A percentile compares a stretch with the other conserved stretches of the same genome.
Conservation (phyloP, 2,888 invertebrate genomes). For the Ormyrus nitidulus region DNA sequence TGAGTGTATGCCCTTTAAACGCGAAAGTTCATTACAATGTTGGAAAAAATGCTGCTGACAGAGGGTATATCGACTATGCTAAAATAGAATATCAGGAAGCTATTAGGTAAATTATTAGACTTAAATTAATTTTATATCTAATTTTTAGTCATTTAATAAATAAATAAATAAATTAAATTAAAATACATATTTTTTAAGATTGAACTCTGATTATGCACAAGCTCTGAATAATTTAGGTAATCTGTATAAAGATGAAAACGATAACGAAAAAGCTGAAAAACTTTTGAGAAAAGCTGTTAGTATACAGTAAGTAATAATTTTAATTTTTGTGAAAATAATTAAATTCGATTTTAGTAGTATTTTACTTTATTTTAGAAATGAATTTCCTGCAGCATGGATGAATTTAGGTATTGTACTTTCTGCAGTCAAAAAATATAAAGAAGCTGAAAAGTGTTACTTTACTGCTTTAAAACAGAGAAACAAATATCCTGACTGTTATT, state of each 20-base stretch:
- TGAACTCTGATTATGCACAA: conserved; percentile 90
- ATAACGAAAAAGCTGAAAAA: conserved; percentile 83
- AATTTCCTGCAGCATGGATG: conserved; percentile 99
- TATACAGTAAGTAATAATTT: conserved; percentile 79
- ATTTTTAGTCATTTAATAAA: conserved; percentile 18
- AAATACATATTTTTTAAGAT: conserved; percentile 72
- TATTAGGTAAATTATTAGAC: conserved; percentile 78
- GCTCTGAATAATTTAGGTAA: conserved; percentile 96
- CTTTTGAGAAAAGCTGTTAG: conserved; percentile 85
- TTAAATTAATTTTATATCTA: background rate
- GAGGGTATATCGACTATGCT: conserved; percentile 82
- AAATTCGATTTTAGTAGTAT: conserved; percentile 18
- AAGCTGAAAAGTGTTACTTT: conserved; percentile 87
- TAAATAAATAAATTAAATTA: conserved; percentile 42
- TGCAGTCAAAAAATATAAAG: conserved; percentile 81
- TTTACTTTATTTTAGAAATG: conserved; percentile 78
- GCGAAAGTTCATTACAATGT: conserved; percentile 97
- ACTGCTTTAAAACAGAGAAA: conserved; percentile 86
- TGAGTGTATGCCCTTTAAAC: conserved; percentile 93
- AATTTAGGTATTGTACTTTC: conserved; percentile 96
- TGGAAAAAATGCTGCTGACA: conserved; percentile 90
- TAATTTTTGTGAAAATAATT: conserved; percentile 1
- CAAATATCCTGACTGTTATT: conserved; percentile 94
- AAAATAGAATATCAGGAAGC: conserved; percentile 87
- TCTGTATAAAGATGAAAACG: conserved; percentile 84